These are phyloP conservation scores for Cynopterus sphinx DNA, from an alignment of 2,797 vertebrate species.

Conservation along the genomic window DNA sequence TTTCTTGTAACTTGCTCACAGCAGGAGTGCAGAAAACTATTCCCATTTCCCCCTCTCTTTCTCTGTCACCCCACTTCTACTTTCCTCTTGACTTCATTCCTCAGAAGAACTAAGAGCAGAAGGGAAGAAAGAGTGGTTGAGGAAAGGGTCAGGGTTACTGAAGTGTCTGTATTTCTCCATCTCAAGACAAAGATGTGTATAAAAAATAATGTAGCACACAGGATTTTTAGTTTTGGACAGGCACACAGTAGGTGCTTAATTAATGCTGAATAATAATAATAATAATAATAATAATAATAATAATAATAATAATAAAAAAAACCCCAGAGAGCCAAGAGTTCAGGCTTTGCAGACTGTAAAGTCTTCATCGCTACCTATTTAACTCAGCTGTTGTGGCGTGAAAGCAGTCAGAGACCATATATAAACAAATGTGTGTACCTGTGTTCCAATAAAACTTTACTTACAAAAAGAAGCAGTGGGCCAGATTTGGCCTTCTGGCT, in stretches of 20 bases:
- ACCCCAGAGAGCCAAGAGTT: background rate
- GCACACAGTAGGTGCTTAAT: background rate
- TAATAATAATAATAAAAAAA: background rate
- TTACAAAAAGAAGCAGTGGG: background rate
- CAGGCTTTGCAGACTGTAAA: background rate
- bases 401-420: background rate
- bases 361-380: background rate
- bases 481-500: background rate
- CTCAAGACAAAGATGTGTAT: background rate
- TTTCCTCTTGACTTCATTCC: background rate
- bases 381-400: background rate
- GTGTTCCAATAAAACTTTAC: background rate
- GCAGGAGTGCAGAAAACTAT: background rate
- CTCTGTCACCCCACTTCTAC: background rate
- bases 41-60: background rate
- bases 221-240: background rate
- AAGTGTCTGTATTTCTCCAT: background rate
- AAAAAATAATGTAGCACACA: background rate
- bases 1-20: background rate
- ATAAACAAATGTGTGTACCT: background rate
- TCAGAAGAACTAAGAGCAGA: background rate
- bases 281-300: too few relatives aligned
- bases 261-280: background rate
- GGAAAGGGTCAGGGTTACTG: background rate
- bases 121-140: background rate